A percentile compares a stretch with the other conserved stretches of the same genome.
phyloP scores from a whole-genome alignment of 2,888 invertebrate genomes.

The Philonicus albiceps region DNA sequence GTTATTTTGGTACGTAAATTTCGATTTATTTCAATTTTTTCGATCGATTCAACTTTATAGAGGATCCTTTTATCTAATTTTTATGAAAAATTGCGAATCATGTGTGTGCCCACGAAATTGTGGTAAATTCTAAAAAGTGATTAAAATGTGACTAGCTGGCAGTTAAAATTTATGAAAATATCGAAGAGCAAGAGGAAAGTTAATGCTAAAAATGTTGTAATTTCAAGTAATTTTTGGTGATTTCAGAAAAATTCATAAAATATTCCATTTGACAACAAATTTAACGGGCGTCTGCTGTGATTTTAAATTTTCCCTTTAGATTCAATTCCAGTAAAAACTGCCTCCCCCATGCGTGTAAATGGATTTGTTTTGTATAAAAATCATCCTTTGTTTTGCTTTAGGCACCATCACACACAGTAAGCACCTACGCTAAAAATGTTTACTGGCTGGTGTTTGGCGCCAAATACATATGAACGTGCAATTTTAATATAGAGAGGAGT shows the following conservation, averaged over 20 bases:
- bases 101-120: not conserved
- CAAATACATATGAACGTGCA: not conserved
- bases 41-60: not conserved
- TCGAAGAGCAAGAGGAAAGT: not conserved
- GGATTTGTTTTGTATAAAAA: not conserved
- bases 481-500: not conserved
- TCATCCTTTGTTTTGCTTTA: not conserved
- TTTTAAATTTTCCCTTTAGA: not conserved
- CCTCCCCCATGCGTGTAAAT: not conserved
- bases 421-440: not conserved
- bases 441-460: not conserved
- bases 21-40: not conserved
- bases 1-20: constrained; percentile 11
- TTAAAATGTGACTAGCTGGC: not conserved
- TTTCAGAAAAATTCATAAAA: not conserved
- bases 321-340: not conserved
- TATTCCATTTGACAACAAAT: not conserved
- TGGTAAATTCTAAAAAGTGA: not conserved
- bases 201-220: not conserved
- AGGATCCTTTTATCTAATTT: not conserved
- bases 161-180: not conserved
- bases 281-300: not conserved
- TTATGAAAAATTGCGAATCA: not conserved
- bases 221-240: not conserved
- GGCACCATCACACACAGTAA: not conserved